These are phyloP conservation scores for Himalopsyche phryganea DNA, from an alignment of 1,140 invertebrate species.

Conservation along the genomic window DNA sequence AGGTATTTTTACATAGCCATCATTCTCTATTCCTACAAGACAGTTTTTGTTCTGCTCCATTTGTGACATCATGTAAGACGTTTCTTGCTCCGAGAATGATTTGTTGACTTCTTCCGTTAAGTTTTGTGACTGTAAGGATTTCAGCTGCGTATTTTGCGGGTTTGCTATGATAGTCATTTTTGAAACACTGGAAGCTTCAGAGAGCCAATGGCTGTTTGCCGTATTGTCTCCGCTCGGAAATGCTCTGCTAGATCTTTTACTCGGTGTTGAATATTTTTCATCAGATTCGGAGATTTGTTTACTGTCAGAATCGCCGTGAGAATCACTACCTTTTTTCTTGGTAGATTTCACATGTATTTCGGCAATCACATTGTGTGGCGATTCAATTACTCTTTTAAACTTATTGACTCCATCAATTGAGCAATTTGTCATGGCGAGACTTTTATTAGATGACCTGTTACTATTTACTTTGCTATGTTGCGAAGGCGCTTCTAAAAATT, in stretches of 20 bases:
- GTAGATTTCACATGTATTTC: constrained; percentile 49
- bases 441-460: constrained; percentile 23
- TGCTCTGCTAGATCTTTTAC: constrained; percentile 19
- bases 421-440: constrained; percentile 14
- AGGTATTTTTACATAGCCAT: constrained; percentile 48
- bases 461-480: constrained; percentile 6
- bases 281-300: constrained; percentile 24
- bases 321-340: constrained; percentile 42
- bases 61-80: constrained; percentile 12
- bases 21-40: constrained; percentile 46
- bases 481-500: constrained; percentile 1
- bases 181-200: no score
- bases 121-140: no score
- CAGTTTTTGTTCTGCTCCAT: constrained; percentile 38
- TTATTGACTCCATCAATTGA: constrained; percentile 27
- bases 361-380: constrained; percentile 45
- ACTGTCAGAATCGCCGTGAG: constrained; percentile 22
- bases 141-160: no score
- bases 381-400: constrained; percentile 42
- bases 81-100: background rate
- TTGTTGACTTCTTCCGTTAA: background rate
- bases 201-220: background rate
- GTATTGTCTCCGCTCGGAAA: constrained; percentile 1
- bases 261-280: constrained; percentile 27
- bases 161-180: no score